A percentile compares a stretch with the other conserved stretches of the same genome.
Conservation (phyloP, 2,888 invertebrate genomes). For the Tenthredo amoena region DNA sequence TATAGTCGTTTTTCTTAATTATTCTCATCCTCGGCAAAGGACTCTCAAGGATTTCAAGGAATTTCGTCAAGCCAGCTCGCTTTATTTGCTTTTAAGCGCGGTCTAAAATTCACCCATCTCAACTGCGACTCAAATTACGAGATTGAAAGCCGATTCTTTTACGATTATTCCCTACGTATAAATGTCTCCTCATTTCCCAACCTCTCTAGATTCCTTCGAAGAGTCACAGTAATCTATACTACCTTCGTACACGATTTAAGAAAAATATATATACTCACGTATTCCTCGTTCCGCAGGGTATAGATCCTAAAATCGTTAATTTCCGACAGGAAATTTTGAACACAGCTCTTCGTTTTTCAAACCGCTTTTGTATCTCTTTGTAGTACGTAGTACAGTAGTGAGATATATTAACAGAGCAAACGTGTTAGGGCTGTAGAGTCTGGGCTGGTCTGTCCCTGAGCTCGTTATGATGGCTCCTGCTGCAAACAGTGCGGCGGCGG, state of each 20-base stretch:
- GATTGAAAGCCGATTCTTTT: constrained; percentile 30
- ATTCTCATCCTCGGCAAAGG: constrained; percentile 26
- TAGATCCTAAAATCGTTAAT: neutral
- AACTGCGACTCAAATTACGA: constrained; percentile 1
- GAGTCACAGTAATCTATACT: neutral
- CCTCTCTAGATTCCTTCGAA: neutral
- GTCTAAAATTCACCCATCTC: constrained; percentile 28
- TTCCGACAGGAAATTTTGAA: neutral
- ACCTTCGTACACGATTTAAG: neutral
- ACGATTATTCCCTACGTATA: neutral
- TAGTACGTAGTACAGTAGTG: neutral
- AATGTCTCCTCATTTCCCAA: neutral
- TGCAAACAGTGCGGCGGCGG: constrained; percentile 35
- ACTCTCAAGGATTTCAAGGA: neutral
- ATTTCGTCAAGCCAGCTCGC: neutral
- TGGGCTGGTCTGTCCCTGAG: constrained; percentile 37
- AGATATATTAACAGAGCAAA: constrained; percentile 18
- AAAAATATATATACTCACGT: neutral
- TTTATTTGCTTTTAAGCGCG: constrained; percentile 37
- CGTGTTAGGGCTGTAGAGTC: neutral
- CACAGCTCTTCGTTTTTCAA: neutral
- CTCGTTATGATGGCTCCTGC: constrained; percentile 32
- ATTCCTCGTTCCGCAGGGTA: neutral
- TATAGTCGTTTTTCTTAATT: constrained; percentile 28
- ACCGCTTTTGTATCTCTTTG: neutral